Conservation (phyloP, 2,113 vertebrate genomes). For the Carassius carassius region DNA sequence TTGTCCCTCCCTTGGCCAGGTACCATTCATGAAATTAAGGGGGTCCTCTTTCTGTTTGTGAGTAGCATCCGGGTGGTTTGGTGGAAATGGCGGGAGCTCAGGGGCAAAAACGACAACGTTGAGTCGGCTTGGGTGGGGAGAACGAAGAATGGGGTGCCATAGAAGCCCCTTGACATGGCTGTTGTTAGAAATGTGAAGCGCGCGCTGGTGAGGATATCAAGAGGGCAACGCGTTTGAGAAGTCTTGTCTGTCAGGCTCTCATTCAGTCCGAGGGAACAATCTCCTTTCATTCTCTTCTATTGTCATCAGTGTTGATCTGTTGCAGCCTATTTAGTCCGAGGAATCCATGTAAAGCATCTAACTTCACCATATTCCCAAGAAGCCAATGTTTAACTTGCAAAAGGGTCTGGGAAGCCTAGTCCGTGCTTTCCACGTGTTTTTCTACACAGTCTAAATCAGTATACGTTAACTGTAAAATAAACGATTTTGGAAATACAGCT, state of each 20-base stretch:
- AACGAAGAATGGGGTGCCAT: conserved; percentile 21
- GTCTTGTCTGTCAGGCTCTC: conserved; percentile 26
- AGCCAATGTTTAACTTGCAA: conserved; percentile 15
- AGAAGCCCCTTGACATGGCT: conserved; percentile 55
- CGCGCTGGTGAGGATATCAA: conserved; percentile 43
- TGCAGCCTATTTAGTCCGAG: conserved; percentile 3
- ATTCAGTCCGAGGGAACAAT: conserved; percentile 10
- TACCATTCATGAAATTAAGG: conserved; percentile 71
- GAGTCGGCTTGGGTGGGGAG: conserved; percentile 47
- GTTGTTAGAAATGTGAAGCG: conserved; percentile 48
- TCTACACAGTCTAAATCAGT: neutral
- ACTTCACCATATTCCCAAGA: conserved; percentile 22
- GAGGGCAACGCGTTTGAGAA: conserved; percentile 40
- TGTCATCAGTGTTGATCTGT: conserved; percentile 1
- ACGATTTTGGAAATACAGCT: neutral
- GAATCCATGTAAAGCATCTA: neutral
- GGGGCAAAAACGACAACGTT: conserved; percentile 55
- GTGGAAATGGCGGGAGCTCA: conserved; percentile 75
- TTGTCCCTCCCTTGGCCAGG: conserved; percentile 76
- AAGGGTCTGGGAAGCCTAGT: neutral
- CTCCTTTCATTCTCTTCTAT: conserved; percentile 1
- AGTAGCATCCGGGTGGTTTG: conserved; percentile 72
- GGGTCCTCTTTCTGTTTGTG: conserved; percentile 59
- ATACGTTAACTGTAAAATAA: neutral
- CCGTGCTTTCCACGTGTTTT: conserved; percentile 29